Evolutionary conservation across 2,797 vertebrate species (phyloP).

Genomic region (Lithobates sylvaticus): DNA sequence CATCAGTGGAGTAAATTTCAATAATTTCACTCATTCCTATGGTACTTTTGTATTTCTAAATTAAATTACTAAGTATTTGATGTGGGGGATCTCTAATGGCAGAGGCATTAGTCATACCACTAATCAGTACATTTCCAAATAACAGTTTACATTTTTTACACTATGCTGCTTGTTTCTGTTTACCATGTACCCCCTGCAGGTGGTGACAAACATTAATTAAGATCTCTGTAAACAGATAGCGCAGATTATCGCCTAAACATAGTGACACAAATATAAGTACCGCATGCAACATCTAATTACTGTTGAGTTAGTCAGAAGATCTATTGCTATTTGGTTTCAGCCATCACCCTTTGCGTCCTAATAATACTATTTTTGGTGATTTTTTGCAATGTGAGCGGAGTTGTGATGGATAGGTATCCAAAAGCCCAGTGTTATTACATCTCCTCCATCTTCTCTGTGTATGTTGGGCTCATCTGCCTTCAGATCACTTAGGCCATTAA

Average conservation of each 20-base stretch:
- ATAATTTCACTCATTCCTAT: background rate
- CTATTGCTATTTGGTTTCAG: background rate
- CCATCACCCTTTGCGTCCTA: background rate
- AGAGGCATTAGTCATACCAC: slow-evolving; percentile 9
- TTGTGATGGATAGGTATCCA: slow-evolving; percentile 27
- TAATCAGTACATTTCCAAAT: slow-evolving; percentile 36
- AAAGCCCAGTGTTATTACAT: background rate
- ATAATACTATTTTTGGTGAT: background rate
- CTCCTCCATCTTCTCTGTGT: background rate
- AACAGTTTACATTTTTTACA: slow-evolving; percentile 20
- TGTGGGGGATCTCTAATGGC: slow-evolving; percentile 3
- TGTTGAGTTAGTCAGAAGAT: background rate
- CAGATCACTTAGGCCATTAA: slow-evolving; percentile 52
- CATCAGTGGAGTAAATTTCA: background rate
- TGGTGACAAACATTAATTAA: slow-evolving; percentile 34
- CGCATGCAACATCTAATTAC: background rate
- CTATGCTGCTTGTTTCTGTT: slow-evolving; percentile 19
- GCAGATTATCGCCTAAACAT: slow-evolving; percentile 26
- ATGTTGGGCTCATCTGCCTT: slow-evolving; percentile 48
- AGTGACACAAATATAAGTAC: slow-evolving; percentile 1
- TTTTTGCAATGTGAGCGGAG: background rate
- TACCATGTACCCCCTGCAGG: slow-evolving; percentile 37
- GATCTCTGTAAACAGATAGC: slow-evolving; percentile 34
- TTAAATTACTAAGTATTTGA: slow-evolving; percentile 22
- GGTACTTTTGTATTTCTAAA: background rate